Evolutionary conservation across 2,797 vertebrate genomes (phyloP).

Genomic region (Tapirus indicus): DNA sequence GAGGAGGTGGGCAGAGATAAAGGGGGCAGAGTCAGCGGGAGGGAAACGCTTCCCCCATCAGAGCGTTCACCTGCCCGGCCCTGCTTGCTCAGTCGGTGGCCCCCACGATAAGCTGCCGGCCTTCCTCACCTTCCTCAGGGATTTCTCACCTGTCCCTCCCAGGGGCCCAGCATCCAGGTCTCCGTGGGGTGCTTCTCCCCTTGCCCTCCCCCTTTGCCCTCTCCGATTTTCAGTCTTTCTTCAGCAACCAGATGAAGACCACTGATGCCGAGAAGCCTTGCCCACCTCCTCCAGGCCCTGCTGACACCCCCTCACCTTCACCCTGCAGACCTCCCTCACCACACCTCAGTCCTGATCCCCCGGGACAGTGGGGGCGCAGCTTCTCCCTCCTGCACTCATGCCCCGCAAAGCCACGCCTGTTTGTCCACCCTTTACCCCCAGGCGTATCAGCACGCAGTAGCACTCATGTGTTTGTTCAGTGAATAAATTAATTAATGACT

Average conservation of each 20-base stretch:
- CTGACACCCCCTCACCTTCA: rapidly evolving
- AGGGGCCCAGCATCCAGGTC: neutral
- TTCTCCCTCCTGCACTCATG: too few species aligned
- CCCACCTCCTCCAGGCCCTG: neutral
- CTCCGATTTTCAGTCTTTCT: neutral
- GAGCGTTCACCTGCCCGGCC: rapidly evolving
- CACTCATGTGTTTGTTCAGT: too few species aligned
- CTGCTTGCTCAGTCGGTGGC: too few species aligned
- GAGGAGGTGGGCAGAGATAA: neutral
- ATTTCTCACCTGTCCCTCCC: rapidly evolving
- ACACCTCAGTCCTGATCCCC: rapidly evolving
- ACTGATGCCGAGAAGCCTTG: rapidly evolving
- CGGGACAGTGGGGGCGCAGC: rapidly evolving
- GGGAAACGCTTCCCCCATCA: rapidly evolving
- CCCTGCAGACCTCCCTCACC: too few species aligned
- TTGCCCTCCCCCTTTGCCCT: neutral
- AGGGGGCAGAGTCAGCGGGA: neutral
- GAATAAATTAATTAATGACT: neutral
- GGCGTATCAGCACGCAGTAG: neutral
- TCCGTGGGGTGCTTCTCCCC: neutral
- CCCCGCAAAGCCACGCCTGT: rapidly evolving
- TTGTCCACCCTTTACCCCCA: too few species aligned
- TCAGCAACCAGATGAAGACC: neutral
- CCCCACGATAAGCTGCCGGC: too few species aligned
- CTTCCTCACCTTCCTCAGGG: neutral